Evolutionary conservation across 1,140 invertebrate species (phyloP), one percentile per base, ranked within the genome.

Genomic region (Lucilia cuprina): DNA sequence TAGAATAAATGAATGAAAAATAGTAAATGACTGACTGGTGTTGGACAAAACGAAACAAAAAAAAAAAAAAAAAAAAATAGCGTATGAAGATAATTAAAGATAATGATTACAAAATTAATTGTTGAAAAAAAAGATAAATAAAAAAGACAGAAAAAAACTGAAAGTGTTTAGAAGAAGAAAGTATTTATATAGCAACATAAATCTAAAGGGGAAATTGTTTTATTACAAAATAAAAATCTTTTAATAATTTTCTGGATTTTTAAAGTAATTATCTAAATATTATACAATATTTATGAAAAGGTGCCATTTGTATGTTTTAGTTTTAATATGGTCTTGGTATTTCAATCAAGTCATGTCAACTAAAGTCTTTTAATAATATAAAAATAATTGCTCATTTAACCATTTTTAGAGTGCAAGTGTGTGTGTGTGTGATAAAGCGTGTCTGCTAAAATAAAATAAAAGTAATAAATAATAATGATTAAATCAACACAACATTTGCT

Each of bases 81-180:
- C 14, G 14, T 60, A 14, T n/a, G 14, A 60, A 60, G n/a, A 60
- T 17, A 60, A 60, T n/a, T 17, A 60, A 30, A 30, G 25, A 30
- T 30, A 30, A 30, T 30, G 25, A 30, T 30, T 30, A 2, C 25
- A 30, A 60, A 60, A 17, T n/a, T 17, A 60, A 5, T 41, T 5
- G 41, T 21, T 70, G 1, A 3, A 70, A 10, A 25, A 70, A 19
- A 21, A 70, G 25, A 70, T 0, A 60, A n/a, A 17, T n/a, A 60
- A 60, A 60, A n/a, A 60, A 60, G 14, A 17, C 55, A 60, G n/a
- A 30, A 30, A 1, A 30, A 60, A 60, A 60, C 7, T 60, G 55
- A 60, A 60, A 60, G 55, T 60, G 55, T 60, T 60, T 60, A 60
- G 55, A 60, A 60, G 50, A 60, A 60, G 55, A 60, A 60, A 60